These are phyloP conservation scores for Sorex fumeus DNA, from an alignment of 2,113 vertebrate species.

Conservation along the genomic window DNA sequence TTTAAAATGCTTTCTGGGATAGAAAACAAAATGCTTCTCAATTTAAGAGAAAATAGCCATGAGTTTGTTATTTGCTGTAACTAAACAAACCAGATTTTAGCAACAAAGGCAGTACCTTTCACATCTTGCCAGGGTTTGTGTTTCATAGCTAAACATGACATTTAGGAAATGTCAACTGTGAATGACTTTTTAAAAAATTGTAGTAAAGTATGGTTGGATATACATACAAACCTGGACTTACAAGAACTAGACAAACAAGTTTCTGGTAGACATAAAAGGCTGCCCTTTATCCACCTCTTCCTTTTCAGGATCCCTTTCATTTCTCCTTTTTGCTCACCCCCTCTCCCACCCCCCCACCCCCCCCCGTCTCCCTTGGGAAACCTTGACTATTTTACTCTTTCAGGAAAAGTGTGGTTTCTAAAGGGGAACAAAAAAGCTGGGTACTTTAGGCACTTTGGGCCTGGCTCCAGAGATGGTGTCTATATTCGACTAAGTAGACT, in stretches of 20 bases:
- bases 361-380: not conserved
- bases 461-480: not conserved
- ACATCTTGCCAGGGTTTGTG: conserved; percentile 56
- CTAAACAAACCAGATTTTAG: conserved; percentile 69
- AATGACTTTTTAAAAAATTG: conserved; percentile 70
- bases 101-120: conserved; percentile 72
- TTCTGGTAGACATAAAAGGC: conserved; percentile 17
- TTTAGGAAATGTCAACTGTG: conserved; percentile 83
- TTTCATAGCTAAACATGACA: conserved; percentile 80
- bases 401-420: conserved; percentile 35
- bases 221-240: conserved; percentile 42
- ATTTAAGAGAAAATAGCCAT: conserved; percentile 57
- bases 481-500: not conserved
- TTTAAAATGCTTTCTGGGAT: conserved; percentile 68
- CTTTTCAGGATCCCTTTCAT: conserved; percentile 50
- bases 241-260: conserved; percentile 70
- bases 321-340: not conserved
- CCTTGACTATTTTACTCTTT: not conserved
- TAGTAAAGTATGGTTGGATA: conserved; percentile 57
- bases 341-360: not conserved
- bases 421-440: not conserved
- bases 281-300: not conserved
- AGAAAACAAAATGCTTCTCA: conserved; percentile 56
- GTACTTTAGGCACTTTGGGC: not conserved
- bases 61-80: conserved; percentile 63